phyloP scores from a whole-genome alignment of 2,888 invertebrate genomes.

The Drosophila pseudotakahashii region DNA sequence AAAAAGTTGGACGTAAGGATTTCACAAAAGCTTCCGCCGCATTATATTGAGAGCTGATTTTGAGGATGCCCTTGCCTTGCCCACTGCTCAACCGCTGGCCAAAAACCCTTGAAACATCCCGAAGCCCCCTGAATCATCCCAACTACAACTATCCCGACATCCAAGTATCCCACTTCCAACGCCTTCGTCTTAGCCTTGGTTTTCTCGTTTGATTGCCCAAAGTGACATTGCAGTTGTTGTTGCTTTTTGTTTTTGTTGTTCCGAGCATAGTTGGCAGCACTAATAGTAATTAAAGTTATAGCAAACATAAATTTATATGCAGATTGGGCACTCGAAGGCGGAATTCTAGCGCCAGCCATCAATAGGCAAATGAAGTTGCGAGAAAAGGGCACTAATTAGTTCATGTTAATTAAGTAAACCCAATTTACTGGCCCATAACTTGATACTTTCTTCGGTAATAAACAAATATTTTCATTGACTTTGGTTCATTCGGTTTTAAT shows the following conservation, averaged over 20 bases:
- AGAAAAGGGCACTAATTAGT: slow-evolving; percentile 10
- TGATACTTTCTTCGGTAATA: neutral
- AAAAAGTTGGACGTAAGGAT: slow-evolving; percentile 79
- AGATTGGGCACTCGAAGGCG: slow-evolving; percentile 36
- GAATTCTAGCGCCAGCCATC: neutral
- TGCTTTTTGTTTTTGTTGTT: neutral
- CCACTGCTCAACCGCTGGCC: slow-evolving; percentile 24
- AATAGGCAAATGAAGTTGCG: slow-evolving; percentile 41
- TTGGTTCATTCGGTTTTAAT: neutral
- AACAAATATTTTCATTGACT: neutral
- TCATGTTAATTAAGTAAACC: slow-evolving; percentile 6
- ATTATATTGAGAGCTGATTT: slow-evolving; percentile 79
- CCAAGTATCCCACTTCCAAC: slow-evolving; percentile 20
- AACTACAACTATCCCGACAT: neutral
- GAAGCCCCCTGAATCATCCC: neutral
- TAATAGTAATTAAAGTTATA: slow-evolving; percentile 73
- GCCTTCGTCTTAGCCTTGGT: slow-evolving; percentile 41
- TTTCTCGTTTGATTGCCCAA: slow-evolving; percentile 70
- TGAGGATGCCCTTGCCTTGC: slow-evolving; percentile 56
- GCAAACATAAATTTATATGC: slow-evolving; percentile 54
- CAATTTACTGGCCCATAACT: neutral
- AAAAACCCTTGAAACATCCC: neutral
- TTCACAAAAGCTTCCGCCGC: slow-evolving; percentile 78
- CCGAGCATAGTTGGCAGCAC: slow-evolving; percentile 41
- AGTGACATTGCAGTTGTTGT: slow-evolving; percentile 65